Conservation (phyloP, 2,113 vertebrate species). For the Muntiacus reevesi region DNA sequence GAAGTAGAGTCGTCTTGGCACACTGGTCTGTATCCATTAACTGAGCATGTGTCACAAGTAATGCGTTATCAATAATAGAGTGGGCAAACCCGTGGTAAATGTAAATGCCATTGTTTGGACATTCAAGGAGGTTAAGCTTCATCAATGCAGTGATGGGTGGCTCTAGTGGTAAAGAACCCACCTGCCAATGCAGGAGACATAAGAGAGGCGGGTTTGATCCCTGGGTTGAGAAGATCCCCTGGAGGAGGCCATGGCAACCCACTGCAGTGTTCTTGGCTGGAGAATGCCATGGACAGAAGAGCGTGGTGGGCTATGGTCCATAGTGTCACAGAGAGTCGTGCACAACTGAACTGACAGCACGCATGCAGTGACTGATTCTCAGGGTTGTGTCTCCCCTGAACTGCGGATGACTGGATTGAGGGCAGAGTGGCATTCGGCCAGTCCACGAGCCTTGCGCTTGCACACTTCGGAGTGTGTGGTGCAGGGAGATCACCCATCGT, state of each 20-base stretch:
- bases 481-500: background rate
- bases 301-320: background rate
- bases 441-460: background rate
- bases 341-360: rapidly evolving
- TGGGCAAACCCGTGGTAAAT: background rate
- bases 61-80: background rate
- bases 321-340: rapidly evolving
- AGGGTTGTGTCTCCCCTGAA: background rate
- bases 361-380: background rate
- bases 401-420: background rate
- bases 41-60: too few relatives aligned
- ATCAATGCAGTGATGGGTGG: background rate
- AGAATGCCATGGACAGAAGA: background rate
- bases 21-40: rapidly evolving
- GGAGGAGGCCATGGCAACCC: background rate
- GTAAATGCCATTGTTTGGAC: background rate
- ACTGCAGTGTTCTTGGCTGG: background rate
- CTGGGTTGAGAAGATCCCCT: background rate
- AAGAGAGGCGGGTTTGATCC: background rate
- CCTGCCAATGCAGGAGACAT: background rate
- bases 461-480: background rate
- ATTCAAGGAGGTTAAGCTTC: background rate
- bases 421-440: background rate
- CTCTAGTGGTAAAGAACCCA: background rate
- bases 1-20: background rate